Evolutionary conservation across 2,888 invertebrate genomes (phyloP).

Genomic region (Eueremaeus valkanovi): DNA sequence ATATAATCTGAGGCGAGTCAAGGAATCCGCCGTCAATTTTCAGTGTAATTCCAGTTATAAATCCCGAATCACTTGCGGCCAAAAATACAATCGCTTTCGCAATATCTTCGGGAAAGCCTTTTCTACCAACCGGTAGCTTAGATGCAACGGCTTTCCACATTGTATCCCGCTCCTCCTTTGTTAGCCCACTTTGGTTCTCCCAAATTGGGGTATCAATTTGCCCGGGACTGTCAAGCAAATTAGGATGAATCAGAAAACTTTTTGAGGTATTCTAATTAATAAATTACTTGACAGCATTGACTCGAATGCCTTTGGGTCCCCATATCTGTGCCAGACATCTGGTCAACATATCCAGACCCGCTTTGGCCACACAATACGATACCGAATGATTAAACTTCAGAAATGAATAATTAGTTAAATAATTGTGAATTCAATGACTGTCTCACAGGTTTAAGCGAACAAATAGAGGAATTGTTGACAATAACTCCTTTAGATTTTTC

Average conservation of each 20-base stretch:
- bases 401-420: too few species aligned
- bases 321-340: neutral
- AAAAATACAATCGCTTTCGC: slow-evolving; percentile 1
- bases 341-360: slow-evolving; percentile 16
- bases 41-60: neutral
- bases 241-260: too few species aligned
- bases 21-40: slow-evolving; percentile 11
- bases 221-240: neutral
- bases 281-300: neutral
- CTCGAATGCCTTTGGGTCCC: neutral
- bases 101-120: neutral
- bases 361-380: neutral
- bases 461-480: neutral
- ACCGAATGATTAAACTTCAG: neutral
- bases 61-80: neutral
- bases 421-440: too few species aligned
- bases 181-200: neutral
- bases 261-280: neutral
- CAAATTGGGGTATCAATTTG: slow-evolving; percentile 16
- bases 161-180: neutral
- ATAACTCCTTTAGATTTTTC: neutral
- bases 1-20: neutral
- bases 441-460: neutral
- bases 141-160: slow-evolving; percentile 6
- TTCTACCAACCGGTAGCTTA: neutral